Conservation (phyloP, 2,113 vertebrate species). For the Lamprologus lemairii region DNA sequence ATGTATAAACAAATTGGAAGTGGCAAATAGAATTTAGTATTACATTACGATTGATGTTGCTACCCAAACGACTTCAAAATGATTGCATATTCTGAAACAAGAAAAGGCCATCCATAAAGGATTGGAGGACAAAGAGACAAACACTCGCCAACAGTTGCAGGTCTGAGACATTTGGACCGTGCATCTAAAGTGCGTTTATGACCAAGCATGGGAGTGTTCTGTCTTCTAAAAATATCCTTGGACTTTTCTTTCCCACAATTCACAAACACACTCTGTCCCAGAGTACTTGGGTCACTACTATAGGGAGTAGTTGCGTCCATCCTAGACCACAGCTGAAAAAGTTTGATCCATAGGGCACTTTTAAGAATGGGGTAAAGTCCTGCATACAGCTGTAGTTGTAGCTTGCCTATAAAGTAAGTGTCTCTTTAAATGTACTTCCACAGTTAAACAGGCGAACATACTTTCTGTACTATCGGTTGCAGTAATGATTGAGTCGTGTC, state of each 20-base stretch:
- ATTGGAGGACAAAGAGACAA: not conserved
- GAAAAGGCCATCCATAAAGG: not conserved
- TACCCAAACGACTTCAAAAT: not conserved
- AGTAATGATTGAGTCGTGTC: not conserved
- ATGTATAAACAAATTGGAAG: not conserved
- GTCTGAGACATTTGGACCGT: not conserved
- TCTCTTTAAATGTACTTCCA: not conserved
- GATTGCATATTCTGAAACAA: not conserved
- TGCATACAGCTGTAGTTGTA: not conserved
- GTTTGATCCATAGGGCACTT: not conserved
- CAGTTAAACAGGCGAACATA: not conserved
- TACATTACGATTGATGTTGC: not conserved
- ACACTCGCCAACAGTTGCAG: not conserved
- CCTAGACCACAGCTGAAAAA: not conserved
- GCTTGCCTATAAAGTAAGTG: not conserved
- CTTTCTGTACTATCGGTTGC: not conserved
- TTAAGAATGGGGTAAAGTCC: not conserved
- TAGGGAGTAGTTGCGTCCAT: not conserved
- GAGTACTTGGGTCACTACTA: not conserved
- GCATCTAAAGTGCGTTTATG: not conserved
- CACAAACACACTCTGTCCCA: not conserved
- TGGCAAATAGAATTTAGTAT: not conserved
- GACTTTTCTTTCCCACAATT: not conserved
- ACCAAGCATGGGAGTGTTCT: constrained; percentile 6
- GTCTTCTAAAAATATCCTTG: constrained; percentile 17